These are phyloP conservation scores for Abscondita cerata DNA, from an alignment of 2,888 invertebrate species.

Conservation along the genomic window DNA sequence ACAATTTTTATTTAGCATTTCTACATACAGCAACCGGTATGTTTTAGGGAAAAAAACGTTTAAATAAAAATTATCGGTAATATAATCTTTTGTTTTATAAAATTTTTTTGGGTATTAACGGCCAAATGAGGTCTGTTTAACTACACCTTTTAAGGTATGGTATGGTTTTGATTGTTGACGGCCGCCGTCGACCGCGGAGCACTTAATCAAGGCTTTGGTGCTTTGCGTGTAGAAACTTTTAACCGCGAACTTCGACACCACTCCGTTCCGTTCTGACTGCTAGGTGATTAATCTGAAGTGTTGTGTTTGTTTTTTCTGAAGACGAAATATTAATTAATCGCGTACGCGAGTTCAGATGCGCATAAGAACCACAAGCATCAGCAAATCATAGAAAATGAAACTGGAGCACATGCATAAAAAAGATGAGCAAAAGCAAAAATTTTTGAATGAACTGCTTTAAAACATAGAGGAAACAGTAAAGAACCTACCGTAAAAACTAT, in stretches of 20 bases:
- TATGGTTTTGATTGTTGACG: neutral
- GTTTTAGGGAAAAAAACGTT: no score
- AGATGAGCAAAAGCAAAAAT: neutral
- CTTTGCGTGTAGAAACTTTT: neutral
- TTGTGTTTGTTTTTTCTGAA: neutral
- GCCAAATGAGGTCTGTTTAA: no score
- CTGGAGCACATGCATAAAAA: neutral
- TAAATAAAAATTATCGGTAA: no score
- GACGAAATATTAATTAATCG: neutral
- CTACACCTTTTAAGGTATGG: neutral
- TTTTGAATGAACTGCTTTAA: neutral
- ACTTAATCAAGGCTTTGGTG: neutral
- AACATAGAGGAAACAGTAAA: neutral
- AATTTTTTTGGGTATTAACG: no score
- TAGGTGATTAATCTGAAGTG: neutral
- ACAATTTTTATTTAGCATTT: no score
- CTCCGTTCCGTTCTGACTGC: neutral
- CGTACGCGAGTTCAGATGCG: neutral
- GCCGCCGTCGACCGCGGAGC: neutral
- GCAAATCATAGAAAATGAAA: no score
- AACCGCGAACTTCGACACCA: no score
- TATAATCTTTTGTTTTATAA: no score
- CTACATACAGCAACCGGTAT: no score
- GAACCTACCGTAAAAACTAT: no score
- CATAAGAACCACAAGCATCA: neutral